Evolutionary conservation across 2,888 invertebrate genomes (phyloP), one percentile per base, ranked within the genome.

Genomic region (Carcina quercana): DNA sequence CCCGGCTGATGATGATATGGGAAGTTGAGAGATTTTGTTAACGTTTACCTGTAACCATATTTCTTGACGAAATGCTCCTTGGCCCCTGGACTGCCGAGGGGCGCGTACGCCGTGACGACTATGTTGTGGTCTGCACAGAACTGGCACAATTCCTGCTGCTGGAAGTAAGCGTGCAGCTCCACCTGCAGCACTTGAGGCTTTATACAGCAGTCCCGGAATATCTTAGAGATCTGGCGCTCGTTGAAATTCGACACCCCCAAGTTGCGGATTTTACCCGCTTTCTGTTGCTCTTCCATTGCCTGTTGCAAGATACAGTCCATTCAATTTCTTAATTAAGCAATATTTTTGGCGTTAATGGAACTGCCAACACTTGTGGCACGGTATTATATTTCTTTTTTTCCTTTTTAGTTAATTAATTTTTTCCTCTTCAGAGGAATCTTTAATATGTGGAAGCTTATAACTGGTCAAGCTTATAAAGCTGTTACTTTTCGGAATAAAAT

Each of bases 241-340:
- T 91, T 93, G 67, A 91, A 94, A 67, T 95, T 95, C 29, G 94
- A 94, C 30, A 94, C 59, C 2, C 94, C 94, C 42, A 95, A 88
- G n/a, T 91, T 87, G 53, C 85, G 89, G 1, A 87, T 69, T 13
- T 86, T 71, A 2, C 92, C 92, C 30, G 80, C 72, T 40, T 84
- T 83, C 27, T 92, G 90, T 54, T 88, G 87, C 33, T 86, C 71
- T 64, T 93, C 92, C 90, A 93, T 87, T 56, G 78, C 88, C 92
- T 92, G n/a, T n/a, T n/a, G n/a, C n/a, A n/a, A n/a, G n/a, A n/a
- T n/a, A n/a, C n/a, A n/a, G n/a, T n/a, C n/a, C n/a, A n/a, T n/a
- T n/a, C n/a, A n/a, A n/a, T n/a, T n/a, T n/a, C n/a, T n/a, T n/a
- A n/a, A n/a, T n/a, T n/a, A n/a, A n/a, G n/a, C n/a, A n/a, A n/a